Percentiles rank a stretch among this genome's conserved stretches.
Evolutionary conservation across 2,113 vertebrate genomes (phyloP).

Genomic region (Onychostruthus taczanowskii): DNA sequence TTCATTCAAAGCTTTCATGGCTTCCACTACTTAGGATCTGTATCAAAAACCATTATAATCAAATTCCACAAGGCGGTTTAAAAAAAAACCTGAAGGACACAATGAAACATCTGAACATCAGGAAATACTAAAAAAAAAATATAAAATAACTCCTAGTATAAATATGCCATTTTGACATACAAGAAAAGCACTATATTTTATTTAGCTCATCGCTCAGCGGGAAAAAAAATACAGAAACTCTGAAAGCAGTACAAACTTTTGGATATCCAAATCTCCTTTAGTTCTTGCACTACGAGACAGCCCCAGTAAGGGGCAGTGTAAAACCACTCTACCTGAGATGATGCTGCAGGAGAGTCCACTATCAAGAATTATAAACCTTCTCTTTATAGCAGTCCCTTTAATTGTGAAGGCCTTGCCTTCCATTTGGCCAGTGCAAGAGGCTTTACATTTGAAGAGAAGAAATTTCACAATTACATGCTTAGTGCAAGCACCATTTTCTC

Average conservation of each 20-base stretch:
- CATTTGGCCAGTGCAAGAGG: not conserved
- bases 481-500: not conserved
- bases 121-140: not conserved
- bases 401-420: not conserved
- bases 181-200: not conserved
- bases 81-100: not conserved
- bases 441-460: not conserved
- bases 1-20: not conserved
- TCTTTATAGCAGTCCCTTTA: not conserved
- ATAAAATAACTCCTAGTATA: not conserved
- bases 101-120: not conserved
- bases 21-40: not conserved
- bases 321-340: not conserved
- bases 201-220: not conserved
- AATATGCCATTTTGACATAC: not conserved
- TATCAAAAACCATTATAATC: not conserved
- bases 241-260: not conserved
- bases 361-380: not conserved
- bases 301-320: slow-evolving; percentile 56
- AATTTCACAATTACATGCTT: not conserved
- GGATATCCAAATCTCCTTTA: not conserved
- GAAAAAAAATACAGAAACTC: not conserved
- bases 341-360: not conserved
- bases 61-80: not conserved
- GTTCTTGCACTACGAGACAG: not conserved